Evolutionary conservation across 2,797 vertebrate species (phyloP), one percentile per base, ranked within the genome.

Genomic region (Melanotaenia trifasciata): DNA sequence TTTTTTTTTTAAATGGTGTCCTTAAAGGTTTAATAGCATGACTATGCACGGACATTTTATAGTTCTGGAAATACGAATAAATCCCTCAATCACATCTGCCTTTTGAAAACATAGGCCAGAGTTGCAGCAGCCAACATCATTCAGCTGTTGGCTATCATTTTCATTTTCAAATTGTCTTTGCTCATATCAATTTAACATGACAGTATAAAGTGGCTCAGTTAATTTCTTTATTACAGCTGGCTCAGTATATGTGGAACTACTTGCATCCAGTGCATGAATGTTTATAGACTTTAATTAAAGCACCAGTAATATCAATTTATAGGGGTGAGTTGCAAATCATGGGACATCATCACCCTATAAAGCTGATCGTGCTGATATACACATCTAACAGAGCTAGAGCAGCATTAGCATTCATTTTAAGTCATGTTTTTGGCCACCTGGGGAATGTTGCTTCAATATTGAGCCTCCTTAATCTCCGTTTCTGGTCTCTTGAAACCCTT

Each of bases 161-260:
- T 81, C 53, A 68, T 60, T 63, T 74, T 72, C 60, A 78, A 53
- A 74, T 57, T 40, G 61, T 66, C 58, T 81, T 70, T 5, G 53
- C 70, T 65, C 24, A 18, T 50, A 64, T 70, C 45, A 62, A 75
- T 65, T 74, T 67, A 28, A 28, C 26, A 28, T 2, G 26, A 28
- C 26, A 28, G 26, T 53, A 13, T 13, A 53, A 24, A 26, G 22
- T 53, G 22, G 43, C 16, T 47, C 18, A 43, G 4, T 43, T 43
- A 36, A 66, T 8, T 11, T 38, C 12, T 11, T 43, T 54, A 58
- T 58, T 64, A 22, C 71, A 51, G 36, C 36, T 59, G 51, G 30
- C 20, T 67, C 3, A 33, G 38, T 35, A 20, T 43, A 24, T 47
- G 18, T 43, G 38, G 16, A 51, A n/a, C 22, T 14, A 56, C 35